Percentiles rank a stretch among this genome's conserved stretches.
Evolutionary conservation across 2,888 invertebrate genomes (phyloP).

Genomic region (Leucozona laternaria): DNA sequence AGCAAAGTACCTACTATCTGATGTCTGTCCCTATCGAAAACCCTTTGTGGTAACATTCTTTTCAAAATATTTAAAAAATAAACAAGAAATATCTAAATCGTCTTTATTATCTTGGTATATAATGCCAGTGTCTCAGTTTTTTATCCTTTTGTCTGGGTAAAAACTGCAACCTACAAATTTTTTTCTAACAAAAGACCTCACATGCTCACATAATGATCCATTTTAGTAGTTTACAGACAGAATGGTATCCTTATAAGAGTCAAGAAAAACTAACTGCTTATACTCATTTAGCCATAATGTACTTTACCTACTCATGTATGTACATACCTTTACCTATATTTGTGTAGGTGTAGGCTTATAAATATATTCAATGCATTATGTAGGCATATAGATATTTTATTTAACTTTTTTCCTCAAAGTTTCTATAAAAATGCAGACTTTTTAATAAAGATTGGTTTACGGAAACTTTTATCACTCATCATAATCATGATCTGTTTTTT

Average conservation of each 20-base stretch:
- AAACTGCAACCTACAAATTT: slow-evolving; percentile 14
- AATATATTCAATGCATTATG: background rate
- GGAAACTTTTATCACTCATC: slow-evolving; percentile 16
- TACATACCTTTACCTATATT: background rate
- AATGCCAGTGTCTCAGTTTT: slow-evolving; percentile 1
- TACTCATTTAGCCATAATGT: background rate
- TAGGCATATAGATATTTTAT: background rate
- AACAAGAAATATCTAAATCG: background rate
- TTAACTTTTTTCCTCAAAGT: slow-evolving; percentile 5
- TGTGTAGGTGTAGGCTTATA: no score
- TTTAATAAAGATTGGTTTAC: slow-evolving; percentile 3
- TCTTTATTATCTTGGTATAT: slow-evolving; percentile 5
- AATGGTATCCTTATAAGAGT: background rate
- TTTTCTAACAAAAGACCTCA: slow-evolving; percentile 1
- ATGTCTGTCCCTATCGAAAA: background rate
- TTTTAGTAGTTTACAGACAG: slow-evolving; percentile 13
- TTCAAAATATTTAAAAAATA: background rate
- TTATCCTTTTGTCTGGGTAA: background rate
- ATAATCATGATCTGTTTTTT: slow-evolving; percentile 5
- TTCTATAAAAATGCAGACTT: background rate
- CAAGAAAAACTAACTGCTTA: background rate
- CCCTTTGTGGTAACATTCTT: background rate
- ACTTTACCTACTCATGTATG: background rate
- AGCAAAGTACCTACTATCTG: background rate
- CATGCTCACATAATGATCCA: slow-evolving; percentile 9